phyloP scores from a whole-genome alignment of 2,888 invertebrate species.

The Sesia bembeciformis region DNA sequence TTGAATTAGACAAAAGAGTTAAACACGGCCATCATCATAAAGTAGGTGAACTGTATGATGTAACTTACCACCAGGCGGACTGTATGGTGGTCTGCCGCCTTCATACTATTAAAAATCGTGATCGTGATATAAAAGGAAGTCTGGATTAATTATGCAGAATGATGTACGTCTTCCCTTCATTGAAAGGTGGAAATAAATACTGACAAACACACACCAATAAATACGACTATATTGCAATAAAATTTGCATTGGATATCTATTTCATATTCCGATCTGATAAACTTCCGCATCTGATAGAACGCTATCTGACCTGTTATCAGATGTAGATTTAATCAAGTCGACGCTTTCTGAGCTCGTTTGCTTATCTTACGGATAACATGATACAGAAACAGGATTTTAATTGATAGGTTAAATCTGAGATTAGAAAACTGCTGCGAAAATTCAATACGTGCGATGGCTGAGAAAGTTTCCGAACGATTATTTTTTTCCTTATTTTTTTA shows the following conservation, averaged over 20 bases:
- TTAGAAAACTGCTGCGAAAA: too few relatives aligned
- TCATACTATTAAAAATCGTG: not conserved
- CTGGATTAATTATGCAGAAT: not conserved
- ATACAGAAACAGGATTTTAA: not conserved
- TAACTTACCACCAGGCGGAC: too few relatives aligned
- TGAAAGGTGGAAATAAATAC: too few relatives aligned
- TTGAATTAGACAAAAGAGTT: too few relatives aligned
- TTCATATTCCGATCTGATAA: slow-evolving; percentile 1
- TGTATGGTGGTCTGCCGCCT: too few relatives aligned
- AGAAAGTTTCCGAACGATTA: too few relatives aligned
- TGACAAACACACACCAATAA: not conserved
- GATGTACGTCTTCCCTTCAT: not conserved
- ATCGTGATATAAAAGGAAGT: too few relatives aligned
- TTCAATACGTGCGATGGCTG: too few relatives aligned
- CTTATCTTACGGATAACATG: slow-evolving; percentile 18
- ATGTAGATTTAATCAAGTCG: slow-evolving; percentile 17
- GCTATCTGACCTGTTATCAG: slow-evolving; percentile 17
- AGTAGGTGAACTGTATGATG: too few relatives aligned
- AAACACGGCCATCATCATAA: too few relatives aligned
- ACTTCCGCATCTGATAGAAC: slow-evolving; percentile 25
- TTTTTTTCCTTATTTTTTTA: too few relatives aligned
- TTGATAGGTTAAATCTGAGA: not conserved
- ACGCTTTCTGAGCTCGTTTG: slow-evolving; percentile 20
- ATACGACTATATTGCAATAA: not conserved
- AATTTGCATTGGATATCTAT: not conserved